These are phyloP conservation scores for Palythoa grandiflora DNA, from an alignment of 92 coral and sea anemone species.

Conservation along the genomic window DNA sequence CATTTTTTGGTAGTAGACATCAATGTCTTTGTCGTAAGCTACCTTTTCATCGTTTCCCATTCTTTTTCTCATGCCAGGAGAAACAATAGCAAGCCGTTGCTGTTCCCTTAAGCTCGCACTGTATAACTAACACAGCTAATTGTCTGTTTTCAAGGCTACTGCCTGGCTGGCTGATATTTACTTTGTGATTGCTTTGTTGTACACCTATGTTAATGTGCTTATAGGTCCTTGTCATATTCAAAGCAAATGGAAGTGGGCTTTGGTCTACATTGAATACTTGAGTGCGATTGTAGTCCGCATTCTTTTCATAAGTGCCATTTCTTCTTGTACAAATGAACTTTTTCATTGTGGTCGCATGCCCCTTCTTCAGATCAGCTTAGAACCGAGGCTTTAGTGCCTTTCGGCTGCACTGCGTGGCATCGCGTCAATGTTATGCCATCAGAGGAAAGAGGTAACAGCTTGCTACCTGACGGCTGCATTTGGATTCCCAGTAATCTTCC, in stretches of 20 bases:
- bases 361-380: constrained; percentile 12
- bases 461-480: constrained; percentile 17
- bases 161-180: constrained; percentile 31
- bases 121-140: constrained; percentile 3
- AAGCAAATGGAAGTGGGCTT: constrained; percentile 45
- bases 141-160: constrained; percentile 45
- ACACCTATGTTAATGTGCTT: not conserved
- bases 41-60: constrained; percentile 37
- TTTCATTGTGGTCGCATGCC: constrained; percentile 43
- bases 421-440: not conserved
- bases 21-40: constrained; percentile 52
- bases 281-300: constrained; percentile 32
- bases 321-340: constrained; percentile 33
- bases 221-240: constrained; percentile 11
- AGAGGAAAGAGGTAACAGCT: not conserved
- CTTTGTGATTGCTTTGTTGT: constrained; percentile 30
- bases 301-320: constrained; percentile 23
- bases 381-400: constrained; percentile 32
- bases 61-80: constrained; percentile 45
- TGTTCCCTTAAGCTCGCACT: constrained; percentile 46
- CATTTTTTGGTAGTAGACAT: constrained; percentile 44
- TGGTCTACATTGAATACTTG: constrained; percentile 48
- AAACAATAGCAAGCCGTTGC: constrained; percentile 22
- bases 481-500: constrained; percentile 23
- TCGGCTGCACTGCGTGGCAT: constrained; percentile 15